These are phyloP conservation scores for Phymanthus crucifer DNA, from an alignment of 92 coral and sea anemone genomes.

Conservation along the genomic window DNA sequence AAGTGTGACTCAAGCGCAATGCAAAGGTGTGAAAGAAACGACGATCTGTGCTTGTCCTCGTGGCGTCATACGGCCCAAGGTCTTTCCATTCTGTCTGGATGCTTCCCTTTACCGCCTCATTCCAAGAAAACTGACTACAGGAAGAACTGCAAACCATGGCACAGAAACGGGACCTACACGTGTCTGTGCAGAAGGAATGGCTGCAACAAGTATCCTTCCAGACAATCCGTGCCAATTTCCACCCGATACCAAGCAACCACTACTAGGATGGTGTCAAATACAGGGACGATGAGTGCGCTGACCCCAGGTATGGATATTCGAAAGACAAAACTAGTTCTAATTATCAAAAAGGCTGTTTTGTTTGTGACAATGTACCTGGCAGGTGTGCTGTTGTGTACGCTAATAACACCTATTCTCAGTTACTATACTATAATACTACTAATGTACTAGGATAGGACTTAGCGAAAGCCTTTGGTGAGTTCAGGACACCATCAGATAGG, in stretches of 20 bases:
- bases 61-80: constrained; percentile 35
- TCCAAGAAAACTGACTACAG: constrained; percentile 28
- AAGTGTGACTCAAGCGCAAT: constrained; percentile 4
- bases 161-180: constrained; percentile 47
- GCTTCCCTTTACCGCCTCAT: constrained; percentile 57
- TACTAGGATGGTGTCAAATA: background rate
- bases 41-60: constrained; percentile 56
- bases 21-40: constrained; percentile 33
- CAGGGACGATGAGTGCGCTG: background rate
- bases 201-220: constrained; percentile 47
- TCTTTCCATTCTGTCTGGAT: constrained; percentile 33
- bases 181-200: constrained; percentile 51
- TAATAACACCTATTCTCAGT: background rate
- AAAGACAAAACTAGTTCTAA: background rate
- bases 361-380: background rate
- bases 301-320: background rate
- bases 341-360: background rate
- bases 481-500: background rate
- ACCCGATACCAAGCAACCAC: constrained; percentile 3
- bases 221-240: background rate
- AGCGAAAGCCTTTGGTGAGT: background rate
- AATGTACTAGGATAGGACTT: background rate
- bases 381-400: background rate
- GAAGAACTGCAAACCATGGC: constrained; percentile 33
- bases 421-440: no score